Conservation (phyloP, 2,888 invertebrate species). For the Leptarthrus brevirostris region DNA sequence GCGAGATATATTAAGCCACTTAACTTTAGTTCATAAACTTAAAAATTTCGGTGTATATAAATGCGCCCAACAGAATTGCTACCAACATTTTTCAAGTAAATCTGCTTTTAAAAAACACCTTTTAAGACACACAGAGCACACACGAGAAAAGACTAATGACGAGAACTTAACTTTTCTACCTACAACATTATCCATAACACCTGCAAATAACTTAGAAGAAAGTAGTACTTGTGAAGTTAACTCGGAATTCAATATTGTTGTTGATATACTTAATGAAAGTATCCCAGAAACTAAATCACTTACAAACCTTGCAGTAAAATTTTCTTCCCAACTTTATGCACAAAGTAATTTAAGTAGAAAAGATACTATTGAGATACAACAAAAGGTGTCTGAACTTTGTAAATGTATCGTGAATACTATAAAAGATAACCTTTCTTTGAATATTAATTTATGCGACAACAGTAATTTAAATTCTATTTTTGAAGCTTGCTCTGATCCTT, state of each 20-base stretch:
- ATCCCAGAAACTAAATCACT: too few relatives aligned
- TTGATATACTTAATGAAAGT: not conserved
- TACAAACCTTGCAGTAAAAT: too few relatives aligned
- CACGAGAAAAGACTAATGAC: too few relatives aligned
- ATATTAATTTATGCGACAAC: too few relatives aligned
- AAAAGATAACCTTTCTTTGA: not conserved
- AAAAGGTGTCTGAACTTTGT: too few relatives aligned
- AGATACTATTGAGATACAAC: slow-evolving; percentile 1
- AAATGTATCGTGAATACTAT: not conserved
- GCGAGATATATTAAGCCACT: not conserved
- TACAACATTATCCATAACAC: too few relatives aligned
- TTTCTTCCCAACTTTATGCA: not conserved
- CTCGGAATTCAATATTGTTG: too few relatives aligned
- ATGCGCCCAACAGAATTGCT: not conserved
- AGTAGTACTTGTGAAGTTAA: too few relatives aligned
- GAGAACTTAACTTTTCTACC: too few relatives aligned
- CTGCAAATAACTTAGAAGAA: too few relatives aligned
- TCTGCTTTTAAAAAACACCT: slow-evolving; percentile 1
- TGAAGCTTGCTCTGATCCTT: not conserved
- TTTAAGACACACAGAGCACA: too few relatives aligned
- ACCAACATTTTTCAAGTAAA: not conserved
- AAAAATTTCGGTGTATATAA: not conserved
- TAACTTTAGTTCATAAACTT: not conserved
- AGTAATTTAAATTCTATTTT: not conserved
- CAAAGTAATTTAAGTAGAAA: slow-evolving; percentile 5